Conservation (phyloP, 2,888 invertebrate species). For the Lasius fuliginosus region DNA sequence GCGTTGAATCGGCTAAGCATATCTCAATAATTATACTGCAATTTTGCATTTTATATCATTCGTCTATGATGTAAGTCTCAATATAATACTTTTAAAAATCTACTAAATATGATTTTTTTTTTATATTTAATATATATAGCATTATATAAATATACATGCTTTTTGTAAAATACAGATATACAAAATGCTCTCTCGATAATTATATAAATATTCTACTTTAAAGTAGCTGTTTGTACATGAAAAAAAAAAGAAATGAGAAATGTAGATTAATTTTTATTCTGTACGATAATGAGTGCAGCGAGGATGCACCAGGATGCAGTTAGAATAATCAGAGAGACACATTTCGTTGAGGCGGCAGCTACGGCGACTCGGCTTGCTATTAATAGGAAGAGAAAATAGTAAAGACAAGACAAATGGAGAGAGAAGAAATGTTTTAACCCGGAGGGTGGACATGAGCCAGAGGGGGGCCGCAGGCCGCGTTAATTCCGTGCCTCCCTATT, state of each 20-base stretch:
- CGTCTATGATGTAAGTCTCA: not conserved
- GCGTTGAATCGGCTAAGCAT: not conserved
- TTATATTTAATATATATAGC: not conserved
- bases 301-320: slow-evolving; percentile 25
- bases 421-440: slow-evolving; percentile 65
- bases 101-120: not conserved
- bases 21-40: not conserved
- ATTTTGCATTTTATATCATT: not conserved
- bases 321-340: slow-evolving; percentile 48
- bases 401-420: slow-evolving; percentile 75
- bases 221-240: not conserved
- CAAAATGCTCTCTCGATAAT: not conserved
- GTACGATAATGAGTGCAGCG: slow-evolving; percentile 8
- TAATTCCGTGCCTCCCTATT: slow-evolving; percentile 78
- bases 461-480: slow-evolving; percentile 72
- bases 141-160: not conserved
- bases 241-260: not conserved
- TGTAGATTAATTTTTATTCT: not conserved
- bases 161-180: not conserved
- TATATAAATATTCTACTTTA: not conserved
- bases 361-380: slow-evolving; percentile 56
- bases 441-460: slow-evolving; percentile 66
- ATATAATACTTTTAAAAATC: not conserved
- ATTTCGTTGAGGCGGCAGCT: slow-evolving; percentile 12
- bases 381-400: slow-evolving; percentile 76